A percentile compares a stretch with the other conserved stretches of the same genome.
Evolutionary conservation across 2,888 invertebrate species (phyloP).

Genomic region (Leptopterna dolabrata): DNA sequence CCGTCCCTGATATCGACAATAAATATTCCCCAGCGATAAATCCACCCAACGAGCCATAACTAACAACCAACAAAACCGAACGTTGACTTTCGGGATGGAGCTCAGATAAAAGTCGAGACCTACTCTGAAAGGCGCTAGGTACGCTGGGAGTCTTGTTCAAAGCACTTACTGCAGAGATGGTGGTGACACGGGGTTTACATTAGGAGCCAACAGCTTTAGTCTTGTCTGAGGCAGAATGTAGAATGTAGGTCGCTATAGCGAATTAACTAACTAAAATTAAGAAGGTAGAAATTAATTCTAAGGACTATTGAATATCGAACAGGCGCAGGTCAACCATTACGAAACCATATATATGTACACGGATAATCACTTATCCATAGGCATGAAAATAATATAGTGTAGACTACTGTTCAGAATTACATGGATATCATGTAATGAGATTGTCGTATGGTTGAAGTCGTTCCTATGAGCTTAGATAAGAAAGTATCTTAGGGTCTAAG

Average conservation of each 20-base stretch:
- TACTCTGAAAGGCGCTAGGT: background rate
- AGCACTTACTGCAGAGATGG: background rate
- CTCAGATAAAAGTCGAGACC: constrained; percentile 21
- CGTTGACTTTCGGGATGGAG: background rate
- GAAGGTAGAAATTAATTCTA: no score
- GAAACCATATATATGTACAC: no score
- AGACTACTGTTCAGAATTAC: no score
- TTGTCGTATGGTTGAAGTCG: no score
- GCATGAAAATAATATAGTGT: no score
- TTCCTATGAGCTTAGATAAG: no score
- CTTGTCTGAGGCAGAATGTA: background rate
- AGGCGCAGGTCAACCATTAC: no score
- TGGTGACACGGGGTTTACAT: background rate
- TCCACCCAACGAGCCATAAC: constrained; percentile 12
- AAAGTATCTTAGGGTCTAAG: no score
- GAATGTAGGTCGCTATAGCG: background rate
- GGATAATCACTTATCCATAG: no score
- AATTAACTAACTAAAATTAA: no score
- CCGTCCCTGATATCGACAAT: constrained; percentile 15
- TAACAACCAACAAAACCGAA: constrained; percentile 1
- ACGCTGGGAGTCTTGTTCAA: background rate
- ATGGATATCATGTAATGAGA: no score
- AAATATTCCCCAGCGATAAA: constrained; percentile 25
- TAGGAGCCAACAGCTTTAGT: background rate
- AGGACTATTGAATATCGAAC: no score